Percentiles rank a stretch among this genome's conserved stretches.
phyloP scores from a whole-genome alignment of 2,113 vertebrate species.

The Onychostruthus taczanowskii region DNA sequence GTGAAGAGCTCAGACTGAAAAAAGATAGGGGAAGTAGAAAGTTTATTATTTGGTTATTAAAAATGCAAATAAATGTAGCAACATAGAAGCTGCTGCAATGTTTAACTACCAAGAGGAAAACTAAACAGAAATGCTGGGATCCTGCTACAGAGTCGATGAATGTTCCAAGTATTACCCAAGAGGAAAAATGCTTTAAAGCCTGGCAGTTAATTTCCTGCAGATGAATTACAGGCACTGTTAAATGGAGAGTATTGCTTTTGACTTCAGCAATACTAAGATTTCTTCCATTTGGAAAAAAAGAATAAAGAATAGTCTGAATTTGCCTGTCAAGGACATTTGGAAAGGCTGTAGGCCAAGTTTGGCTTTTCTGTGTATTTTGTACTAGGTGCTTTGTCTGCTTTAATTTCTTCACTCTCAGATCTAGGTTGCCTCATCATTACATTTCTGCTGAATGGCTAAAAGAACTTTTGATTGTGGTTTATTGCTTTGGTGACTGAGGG shows the following conservation, averaged over 20 bases:
- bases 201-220: conserved; percentile 42
- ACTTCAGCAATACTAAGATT: neutral
- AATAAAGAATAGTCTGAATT: neutral
- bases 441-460: conserved; percentile 16
- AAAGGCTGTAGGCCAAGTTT: neutral
- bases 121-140: neutral
- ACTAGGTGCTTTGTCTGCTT: neutral
- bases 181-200: conserved; percentile 15
- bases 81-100: neutral
- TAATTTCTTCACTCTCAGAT: neutral
- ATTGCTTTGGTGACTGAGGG: conserved; percentile 25
- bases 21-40: neutral
- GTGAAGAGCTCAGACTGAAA: neutral
- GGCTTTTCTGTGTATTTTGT: neutral
- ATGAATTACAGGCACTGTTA: conserved; percentile 9
- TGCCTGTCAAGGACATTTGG: neutral
- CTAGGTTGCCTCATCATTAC: neutral
- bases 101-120: neutral
- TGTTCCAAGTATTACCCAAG: conserved; percentile 25
- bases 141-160: neutral
- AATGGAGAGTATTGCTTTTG: conserved; percentile 9
- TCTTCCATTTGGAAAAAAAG: neutral
- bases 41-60: neutral
- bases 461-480: conserved; percentile 16
- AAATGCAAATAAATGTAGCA: neutral